Base-by-base conservation (phyloP, 2,113 vertebrate species). In the Seriola rivoliana region DNA sequence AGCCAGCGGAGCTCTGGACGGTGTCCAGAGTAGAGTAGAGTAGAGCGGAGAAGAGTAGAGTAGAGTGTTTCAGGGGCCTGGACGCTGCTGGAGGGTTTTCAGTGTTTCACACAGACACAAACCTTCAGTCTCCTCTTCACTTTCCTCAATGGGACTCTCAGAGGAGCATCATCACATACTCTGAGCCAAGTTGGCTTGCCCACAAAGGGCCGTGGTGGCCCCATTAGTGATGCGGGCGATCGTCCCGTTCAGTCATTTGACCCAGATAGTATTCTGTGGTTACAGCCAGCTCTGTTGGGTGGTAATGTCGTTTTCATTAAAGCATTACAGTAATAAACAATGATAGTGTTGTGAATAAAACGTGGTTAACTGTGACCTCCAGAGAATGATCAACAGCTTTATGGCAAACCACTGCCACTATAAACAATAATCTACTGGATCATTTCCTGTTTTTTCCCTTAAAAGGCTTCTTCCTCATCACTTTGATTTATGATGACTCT, bases 41-140 rank as follows among this genome's bases (percentile, higher is more conserved):
- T 29, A 62, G 34, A 78, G 54, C 10, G 1, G 16, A 36, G 55
- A 16, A 60, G 79, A 77, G 79, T 13, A 71, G 63, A 66, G n/a
- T 57, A 13, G 48, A 75, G 72, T 60, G 77, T 87, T 81, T 55
- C 64, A 80, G 84, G 60, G 77, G 75, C 70, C 78, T 58, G 16
- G 48, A 32, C n/a, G 76, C 67, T 78, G 77, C 17, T 19, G 34
- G 54, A 38, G 19, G 42, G 59, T 25, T 87, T 75, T 76, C 79
- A 85, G 4, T 69, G 82, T 57, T 83, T 76, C 86, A 54, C 81
- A 91, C 89, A 85, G 89, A 90, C 85, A 66, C 87, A 75, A 79
- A 87, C 89, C 89, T 90, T 87, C 87, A 76, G 91, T 68, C 48
- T 72, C 54, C 88, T 85, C 88, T 90, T 89, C 84, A 84, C 59